Base-by-base conservation (phyloP, 2,113 vertebrate genomes). In the Carassius auratus region DNA sequence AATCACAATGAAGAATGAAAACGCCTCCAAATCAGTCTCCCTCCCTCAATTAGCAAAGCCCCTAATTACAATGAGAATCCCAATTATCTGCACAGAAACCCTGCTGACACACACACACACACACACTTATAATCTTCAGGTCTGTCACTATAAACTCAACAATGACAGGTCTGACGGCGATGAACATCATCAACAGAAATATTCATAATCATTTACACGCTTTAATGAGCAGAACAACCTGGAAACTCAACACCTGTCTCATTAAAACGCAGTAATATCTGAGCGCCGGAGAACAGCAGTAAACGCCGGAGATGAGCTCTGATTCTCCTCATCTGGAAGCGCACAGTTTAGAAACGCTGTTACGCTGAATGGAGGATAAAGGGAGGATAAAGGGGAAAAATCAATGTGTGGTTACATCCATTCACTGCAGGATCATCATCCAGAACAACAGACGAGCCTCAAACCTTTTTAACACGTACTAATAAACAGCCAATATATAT, bases 61-160 rank as follows among this genome's bases (percentile, higher is more conserved):
- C 62, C 38, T 85, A 62, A 85, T 85, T 74, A 88, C 84, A 62
- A 45, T 78, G 79, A 78, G 84, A 85, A 62, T 77, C 69, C 55
- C 52, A 79, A 82, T 83, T 82, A 87, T 38, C 75, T 61, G 52
- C 23, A 23, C 52, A 55, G 52, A 55, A 55, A 17, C 52, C 1
- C 52, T 55, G 52, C 52, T 55, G 52, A 17, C 52, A 55, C 52
- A 55, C 48, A 50, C 48, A 17, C 52, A 17, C 15, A 6, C 23
- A 14, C 10, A 26, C 12, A 66, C n/a, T 0, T 5, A 26, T n/a
- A 61, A 61, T 61, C 57, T 66, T 30, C n/a, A 64, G 23, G 10
- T 30, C 23, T 66, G 62, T 30, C 23, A 64, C 13, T 26, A 64
- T 64, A 26, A 64, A 64, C 23, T 26, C 23, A 74, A 48, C 38